phyloP scores from a whole-genome alignment of 2,888 invertebrate genomes.

The Charanyca ferruginea region DNA sequence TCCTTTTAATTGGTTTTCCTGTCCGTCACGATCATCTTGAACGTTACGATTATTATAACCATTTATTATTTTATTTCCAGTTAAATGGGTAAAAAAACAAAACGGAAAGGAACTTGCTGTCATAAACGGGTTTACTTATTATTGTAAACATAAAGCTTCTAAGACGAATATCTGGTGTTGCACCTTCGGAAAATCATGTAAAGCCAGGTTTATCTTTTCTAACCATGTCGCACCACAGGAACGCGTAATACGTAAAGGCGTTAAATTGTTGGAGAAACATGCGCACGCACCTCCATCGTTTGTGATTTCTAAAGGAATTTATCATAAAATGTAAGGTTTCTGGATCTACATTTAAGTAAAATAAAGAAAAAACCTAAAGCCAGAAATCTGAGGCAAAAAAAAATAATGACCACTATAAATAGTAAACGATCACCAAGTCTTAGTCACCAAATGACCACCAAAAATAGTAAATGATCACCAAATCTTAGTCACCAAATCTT shows the following conservation, averaged over 20 bases:
- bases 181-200: neutral
- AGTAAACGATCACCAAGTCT: too few species aligned
- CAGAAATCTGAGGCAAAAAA: too few species aligned
- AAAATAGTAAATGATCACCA: too few species aligned
- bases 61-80: constrained; percentile 3
- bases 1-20: too few species aligned
- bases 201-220: neutral
- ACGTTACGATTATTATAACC: too few species aligned
- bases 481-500: too few species aligned
- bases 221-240: neutral
- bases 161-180: neutral
- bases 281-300: neutral
- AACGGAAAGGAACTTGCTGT: constrained; percentile 4
- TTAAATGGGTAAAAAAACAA: constrained; percentile 1
- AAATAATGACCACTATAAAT: too few species aligned
- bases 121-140: constrained; percentile 2
- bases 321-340: neutral
- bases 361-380: too few species aligned
- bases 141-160: neutral
- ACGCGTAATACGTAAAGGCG: too few species aligned
- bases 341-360: too few species aligned
- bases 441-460: too few species aligned
- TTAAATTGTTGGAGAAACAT: neutral
- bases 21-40: too few species aligned
- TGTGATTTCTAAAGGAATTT: neutral